Percentiles rank a stretch among this genome's conserved stretches.
Evolutionary conservation across 2,888 invertebrate genomes (phyloP).

Genomic region (Tipula unca): DNA sequence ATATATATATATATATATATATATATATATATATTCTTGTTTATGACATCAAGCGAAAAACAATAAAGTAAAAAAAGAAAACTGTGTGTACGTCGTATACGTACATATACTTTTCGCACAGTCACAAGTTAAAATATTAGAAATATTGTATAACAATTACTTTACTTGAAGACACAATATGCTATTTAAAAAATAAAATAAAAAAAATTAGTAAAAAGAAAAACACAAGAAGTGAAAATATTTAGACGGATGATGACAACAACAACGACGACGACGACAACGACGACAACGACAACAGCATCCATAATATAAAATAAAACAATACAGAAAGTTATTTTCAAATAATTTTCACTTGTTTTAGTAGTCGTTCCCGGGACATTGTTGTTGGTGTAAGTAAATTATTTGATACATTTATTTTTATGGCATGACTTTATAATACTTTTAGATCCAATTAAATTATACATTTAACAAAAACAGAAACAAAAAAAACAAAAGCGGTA

Average conservation of each 20-base stretch:
- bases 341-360: neutral
- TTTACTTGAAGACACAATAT: neutral
- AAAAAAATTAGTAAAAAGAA: neutral
- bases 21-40: neutral
- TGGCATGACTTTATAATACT: neutral
- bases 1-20: too few relatives aligned
- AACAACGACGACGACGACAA: neutral
- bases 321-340: neutral
- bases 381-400: neutral
- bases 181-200: neutral
- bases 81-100: neutral
- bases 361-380: neutral
- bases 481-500: neutral
- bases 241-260: neutral
- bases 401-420: neutral
- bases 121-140: neutral
- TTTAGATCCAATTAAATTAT: neutral
- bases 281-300: neutral
- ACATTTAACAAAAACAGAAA: neutral
- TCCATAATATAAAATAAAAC: neutral
- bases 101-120: neutral
- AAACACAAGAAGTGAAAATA: neutral
- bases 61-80: neutral
- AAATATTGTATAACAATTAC: neutral
- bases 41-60: neutral